Conservation (phyloP, 2,797 vertebrate genomes). For the Fistularia tabacaria region DNA sequence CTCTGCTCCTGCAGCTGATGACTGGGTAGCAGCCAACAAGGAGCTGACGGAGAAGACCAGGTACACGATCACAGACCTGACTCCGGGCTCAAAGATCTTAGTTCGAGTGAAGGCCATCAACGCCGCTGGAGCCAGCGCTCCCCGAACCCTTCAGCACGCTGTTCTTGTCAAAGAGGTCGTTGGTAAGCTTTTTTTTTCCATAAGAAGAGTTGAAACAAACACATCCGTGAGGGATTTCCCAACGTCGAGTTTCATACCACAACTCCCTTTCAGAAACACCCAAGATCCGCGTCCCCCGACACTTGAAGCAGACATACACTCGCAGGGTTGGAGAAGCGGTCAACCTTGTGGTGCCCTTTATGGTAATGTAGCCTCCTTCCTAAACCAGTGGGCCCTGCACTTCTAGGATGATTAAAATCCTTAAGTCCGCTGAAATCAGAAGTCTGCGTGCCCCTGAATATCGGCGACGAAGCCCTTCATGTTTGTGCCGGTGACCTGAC, state of each 20-base stretch:
- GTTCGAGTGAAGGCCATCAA: constrained; percentile 94
- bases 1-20: constrained; percentile 70
- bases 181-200: constrained; percentile 72
- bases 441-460: too few species aligned
- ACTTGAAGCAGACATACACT: constrained; percentile 93
- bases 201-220: too few species aligned
- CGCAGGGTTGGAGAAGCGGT: constrained; percentile 92
- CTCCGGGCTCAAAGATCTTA: constrained; percentile 82
- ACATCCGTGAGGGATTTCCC: too few species aligned
- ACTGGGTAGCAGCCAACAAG: constrained; percentile 85
- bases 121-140: constrained; percentile 84
- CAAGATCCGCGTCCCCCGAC: constrained; percentile 95
- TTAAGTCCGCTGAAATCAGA: too few species aligned
- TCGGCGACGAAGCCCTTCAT: too few species aligned
- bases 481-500: too few species aligned
- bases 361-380: constrained; percentile 71
- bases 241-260: neutral
- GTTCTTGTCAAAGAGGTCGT: constrained; percentile 94
- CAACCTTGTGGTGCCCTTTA: constrained; percentile 94
- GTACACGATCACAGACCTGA: constrained; percentile 86
- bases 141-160: constrained; percentile 84
- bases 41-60: constrained; percentile 91
- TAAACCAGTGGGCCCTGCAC: too few species aligned
- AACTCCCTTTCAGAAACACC: constrained; percentile 80
- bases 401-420: too few species aligned